phyloP scores from a whole-genome alignment of 1,140 invertebrate species.

The Heliconius nattereri region DNA sequence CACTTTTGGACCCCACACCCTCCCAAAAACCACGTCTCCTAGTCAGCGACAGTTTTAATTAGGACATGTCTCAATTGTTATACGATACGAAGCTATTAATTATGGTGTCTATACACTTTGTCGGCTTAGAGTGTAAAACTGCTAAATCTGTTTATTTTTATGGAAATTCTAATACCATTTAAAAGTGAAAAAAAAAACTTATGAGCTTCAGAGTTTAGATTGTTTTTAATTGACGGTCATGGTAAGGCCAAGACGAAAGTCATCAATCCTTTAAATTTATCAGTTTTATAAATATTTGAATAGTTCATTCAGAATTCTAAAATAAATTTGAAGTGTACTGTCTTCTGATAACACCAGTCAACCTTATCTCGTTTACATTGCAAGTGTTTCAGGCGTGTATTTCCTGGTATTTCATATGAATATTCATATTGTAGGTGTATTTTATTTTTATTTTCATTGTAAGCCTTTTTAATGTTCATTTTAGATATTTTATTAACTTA shows the following conservation, averaged over 20 bases:
- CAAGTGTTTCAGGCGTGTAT: background rate
- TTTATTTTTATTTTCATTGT: background rate
- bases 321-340: background rate
- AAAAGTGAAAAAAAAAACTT: too few relatives aligned
- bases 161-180: too few relatives aligned
- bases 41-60: background rate
- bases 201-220: too few relatives aligned
- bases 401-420: background rate
- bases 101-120: too few relatives aligned
- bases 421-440: background rate
- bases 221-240: background rate
- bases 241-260: background rate
- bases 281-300: conserved; percentile 14
- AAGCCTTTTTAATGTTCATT: background rate
- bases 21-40: too few relatives aligned
- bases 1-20: background rate
- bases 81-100: background rate
- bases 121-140: too few relatives aligned
- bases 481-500: background rate
- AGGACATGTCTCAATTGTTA: background rate
- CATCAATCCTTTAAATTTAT: background rate
- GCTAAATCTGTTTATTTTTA: too few relatives aligned
- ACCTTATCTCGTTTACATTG: too few relatives aligned
- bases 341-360: background rate
- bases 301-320: background rate